Evolutionary conservation across 2,797 vertebrate genomes (phyloP).

Genomic region (Parauchenoglanis ngamensis): DNA sequence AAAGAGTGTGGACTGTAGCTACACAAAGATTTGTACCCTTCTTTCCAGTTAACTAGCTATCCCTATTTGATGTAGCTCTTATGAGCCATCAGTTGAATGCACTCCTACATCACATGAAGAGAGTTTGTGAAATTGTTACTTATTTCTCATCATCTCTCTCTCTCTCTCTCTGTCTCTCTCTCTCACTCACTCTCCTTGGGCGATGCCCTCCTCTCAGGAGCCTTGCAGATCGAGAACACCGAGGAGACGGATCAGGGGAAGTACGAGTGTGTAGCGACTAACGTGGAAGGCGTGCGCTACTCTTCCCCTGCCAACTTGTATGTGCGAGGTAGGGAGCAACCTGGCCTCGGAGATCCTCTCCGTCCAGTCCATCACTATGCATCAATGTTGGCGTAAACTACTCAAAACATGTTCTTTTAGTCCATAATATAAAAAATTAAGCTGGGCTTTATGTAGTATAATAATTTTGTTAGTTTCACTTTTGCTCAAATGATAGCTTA

Average conservation of each 20-base stretch:
- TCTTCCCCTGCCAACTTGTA: slow-evolving; percentile 98
- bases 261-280: slow-evolving; percentile 98
- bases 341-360: slow-evolving; percentile 65
- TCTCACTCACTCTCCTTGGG: slow-evolving; percentile 27
- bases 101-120: slow-evolving; percentile 46
- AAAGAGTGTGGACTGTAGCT: neutral
- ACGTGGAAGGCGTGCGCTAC: slow-evolving; percentile 96
- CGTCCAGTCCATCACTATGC: slow-evolving; percentile 41
- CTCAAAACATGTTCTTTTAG: neutral
- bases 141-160: slow-evolving; percentile 41
- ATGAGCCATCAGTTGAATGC: slow-evolving; percentile 50
- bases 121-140: slow-evolving; percentile 47
- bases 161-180: slow-evolving; percentile 48
- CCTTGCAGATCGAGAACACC: slow-evolving; percentile 98
- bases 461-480: neutral
- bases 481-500: neutral
- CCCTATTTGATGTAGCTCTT: neutral
- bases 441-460: neutral
- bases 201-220: slow-evolving; percentile 79
- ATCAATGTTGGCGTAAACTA: neutral
- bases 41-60: neutral
- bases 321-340: slow-evolving; percentile 98
- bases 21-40: neutral
- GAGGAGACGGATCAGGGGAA: slow-evolving; percentile 99
- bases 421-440: neutral